Evolutionary conservation across 2,113 vertebrate species (phyloP), one percentile per base, ranked within the genome.

Genomic region (Steatornis caripensis): DNA sequence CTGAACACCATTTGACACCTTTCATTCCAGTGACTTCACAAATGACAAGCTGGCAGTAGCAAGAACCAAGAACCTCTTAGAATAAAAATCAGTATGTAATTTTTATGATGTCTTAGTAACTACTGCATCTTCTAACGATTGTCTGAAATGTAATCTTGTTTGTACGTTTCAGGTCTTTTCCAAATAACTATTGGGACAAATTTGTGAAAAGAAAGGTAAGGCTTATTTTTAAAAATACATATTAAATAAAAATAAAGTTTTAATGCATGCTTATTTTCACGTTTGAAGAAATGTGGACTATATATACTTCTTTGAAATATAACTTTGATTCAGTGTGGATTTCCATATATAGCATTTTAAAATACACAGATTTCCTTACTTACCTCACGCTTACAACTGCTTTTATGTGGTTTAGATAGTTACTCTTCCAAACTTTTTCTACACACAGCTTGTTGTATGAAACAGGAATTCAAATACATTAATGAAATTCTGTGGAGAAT

Each of bases 141-240:
- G 12, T 86, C 49, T 75, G 53, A 96, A 90, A 45, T 15, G 4
- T 48, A 23, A 53, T 94, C 32, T 70, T 83, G 12, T 55, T 94
- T 70, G 61, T 86, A 30, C 95, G 12, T 96, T 98, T 96, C 96
- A 99, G 99, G 92, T 99, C 99, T 93, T 99, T 99, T 93, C 99
- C 99, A 68, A 99, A 99, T 96, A 99, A 99, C 95, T 99, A 99
- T 77, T 99, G 99, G 99, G 99, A 99, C 93, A 99, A 99, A 91
- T 99, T 99, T 98, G 99, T 99, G 76, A 99, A 99, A 97, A 98
- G 98, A 97, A 98, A 98, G 97, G 98, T 98, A 97, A 97, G 9
- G 5, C 23, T 84, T 93, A 39, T 64, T 78, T 95, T 80, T 13
- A 37, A 37, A 77, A 80, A 61, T 2, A 39, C 29, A 29, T 10